Evolutionary conservation across 2,888 invertebrate species (phyloP).

Genomic region (Mesopsocus fuscifrons): DNA sequence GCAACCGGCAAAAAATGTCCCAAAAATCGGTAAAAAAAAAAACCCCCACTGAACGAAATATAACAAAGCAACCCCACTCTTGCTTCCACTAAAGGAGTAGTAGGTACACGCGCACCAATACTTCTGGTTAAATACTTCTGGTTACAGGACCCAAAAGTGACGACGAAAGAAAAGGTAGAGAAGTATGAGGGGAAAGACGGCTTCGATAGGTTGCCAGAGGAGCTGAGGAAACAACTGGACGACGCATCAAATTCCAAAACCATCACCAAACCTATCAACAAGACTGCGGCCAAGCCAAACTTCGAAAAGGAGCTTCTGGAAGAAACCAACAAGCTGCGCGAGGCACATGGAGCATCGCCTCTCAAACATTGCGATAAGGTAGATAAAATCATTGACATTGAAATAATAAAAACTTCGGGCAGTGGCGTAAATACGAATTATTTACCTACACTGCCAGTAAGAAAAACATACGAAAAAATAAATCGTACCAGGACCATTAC

Average conservation of each 20-base stretch:
- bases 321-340: constrained; percentile 40
- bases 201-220: neutral
- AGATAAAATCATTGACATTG: constrained; percentile 16
- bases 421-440: too few relatives aligned
- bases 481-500: too few relatives aligned
- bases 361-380: constrained; percentile 32
- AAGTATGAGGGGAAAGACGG: constrained; percentile 2
- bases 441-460: too few relatives aligned
- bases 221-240: neutral
- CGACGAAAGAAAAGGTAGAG: neutral
- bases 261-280: constrained; percentile 1
- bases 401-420: too few relatives aligned
- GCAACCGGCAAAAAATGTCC: too few relatives aligned
- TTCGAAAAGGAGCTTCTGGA: constrained; percentile 31
- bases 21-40: too few relatives aligned
- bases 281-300: constrained; percentile 16
- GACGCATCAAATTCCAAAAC: neutral
- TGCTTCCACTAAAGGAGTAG: too few relatives aligned
- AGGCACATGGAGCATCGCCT: constrained; percentile 34
- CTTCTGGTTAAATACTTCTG: too few relatives aligned
- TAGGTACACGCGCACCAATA: too few relatives aligned
- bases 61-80: too few relatives aligned
- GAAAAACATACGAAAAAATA: too few relatives aligned
- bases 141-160: constrained; percentile 3
- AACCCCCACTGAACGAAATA: too few relatives aligned